Percentiles rank a stretch among this genome's conserved stretches.
These are phyloP conservation scores for Drosophila malerkotliana DNA, from an alignment of 1,140 invertebrate genomes.

Conservation along the genomic window DNA sequence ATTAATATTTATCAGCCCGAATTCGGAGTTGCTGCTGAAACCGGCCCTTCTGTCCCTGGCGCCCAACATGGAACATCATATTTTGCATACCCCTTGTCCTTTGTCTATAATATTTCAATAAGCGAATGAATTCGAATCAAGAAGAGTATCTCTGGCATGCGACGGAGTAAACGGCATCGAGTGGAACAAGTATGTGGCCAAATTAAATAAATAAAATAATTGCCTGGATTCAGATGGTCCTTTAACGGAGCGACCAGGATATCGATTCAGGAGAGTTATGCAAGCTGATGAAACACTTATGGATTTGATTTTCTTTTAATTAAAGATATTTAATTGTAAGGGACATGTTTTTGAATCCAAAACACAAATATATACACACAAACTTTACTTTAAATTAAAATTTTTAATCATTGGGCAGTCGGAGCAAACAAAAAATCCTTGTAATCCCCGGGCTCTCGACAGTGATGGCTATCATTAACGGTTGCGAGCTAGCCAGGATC, in stretches of 20 bases:
- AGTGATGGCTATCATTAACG: slow-evolving; percentile 39
- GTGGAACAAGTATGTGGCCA: slow-evolving; percentile 4
- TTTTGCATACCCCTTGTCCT: slow-evolving; percentile 63
- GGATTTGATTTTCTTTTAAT: neutral
- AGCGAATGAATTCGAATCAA: slow-evolving; percentile 49
- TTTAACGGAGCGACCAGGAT: neutral
- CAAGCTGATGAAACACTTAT: neutral
- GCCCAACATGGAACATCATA: slow-evolving; percentile 34
- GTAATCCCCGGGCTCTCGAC: slow-evolving; percentile 37
- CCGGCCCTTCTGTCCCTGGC: slow-evolving; percentile 16
- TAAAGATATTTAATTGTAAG: neutral
- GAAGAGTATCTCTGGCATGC: slow-evolving; percentile 22
- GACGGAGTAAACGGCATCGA: neutral
- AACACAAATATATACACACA: no score
- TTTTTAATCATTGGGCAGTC: slow-evolving; percentile 15
- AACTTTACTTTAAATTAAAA: slow-evolving; percentile 9
- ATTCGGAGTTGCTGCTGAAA: slow-evolving; percentile 54
- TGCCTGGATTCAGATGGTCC: neutral
- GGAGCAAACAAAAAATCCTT: slow-evolving; percentile 18
- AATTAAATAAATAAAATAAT: slow-evolving; percentile 16
- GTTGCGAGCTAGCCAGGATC: slow-evolving; percentile 15
- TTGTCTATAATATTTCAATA: slow-evolving; percentile 63
- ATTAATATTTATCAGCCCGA: slow-evolving; percentile 79
- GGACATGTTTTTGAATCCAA: neutral
- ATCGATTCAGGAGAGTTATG: neutral